Conservation (phyloP, 2,797 vertebrate genomes). For the Rhincodon typus region DNA sequence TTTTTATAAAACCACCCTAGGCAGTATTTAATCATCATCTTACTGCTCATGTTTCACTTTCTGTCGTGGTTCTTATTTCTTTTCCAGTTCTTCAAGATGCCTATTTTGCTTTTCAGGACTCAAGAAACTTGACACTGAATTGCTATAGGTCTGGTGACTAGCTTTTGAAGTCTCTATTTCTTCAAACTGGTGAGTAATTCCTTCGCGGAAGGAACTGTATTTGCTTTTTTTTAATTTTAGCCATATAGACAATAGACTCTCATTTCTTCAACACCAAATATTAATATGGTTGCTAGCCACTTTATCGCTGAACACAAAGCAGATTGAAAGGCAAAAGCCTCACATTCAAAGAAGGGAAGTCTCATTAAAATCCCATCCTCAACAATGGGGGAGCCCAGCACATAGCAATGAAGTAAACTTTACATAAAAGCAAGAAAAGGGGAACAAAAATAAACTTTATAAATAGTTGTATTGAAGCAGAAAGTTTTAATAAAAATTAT, state of each 20-base stretch:
- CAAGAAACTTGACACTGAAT: conserved; percentile 22
- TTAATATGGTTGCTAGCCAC: neutral
- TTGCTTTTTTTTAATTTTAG: neutral
- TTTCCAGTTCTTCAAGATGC: conserved; percentile 22
- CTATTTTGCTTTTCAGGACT: conserved; percentile 5
- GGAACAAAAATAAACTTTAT: neutral
- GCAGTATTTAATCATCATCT: neutral
- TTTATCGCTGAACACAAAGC: neutral
- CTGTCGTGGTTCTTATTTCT: conserved; percentile 25
- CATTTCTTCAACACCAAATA: neutral
- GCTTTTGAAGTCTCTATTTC: conserved; percentile 17
- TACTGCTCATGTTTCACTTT: conserved; percentile 1
- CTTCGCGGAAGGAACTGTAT: too few relatives aligned
- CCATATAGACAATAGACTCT: neutral
- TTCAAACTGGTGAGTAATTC: too few relatives aligned
- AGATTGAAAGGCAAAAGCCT: neutral
- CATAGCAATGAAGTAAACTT: neutral
- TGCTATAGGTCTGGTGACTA: neutral
- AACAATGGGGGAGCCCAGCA: too few relatives aligned
- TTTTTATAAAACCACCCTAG: neutral
- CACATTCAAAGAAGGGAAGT: neutral
- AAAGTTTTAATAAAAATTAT: neutral
- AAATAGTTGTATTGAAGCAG: neutral
- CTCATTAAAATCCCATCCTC: too few relatives aligned
- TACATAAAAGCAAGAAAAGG: neutral